Evolutionary conservation across 2,113 vertebrate genomes (phyloP), one percentile per base, ranked within the genome.

Genomic region (Grammomys surdaster): DNA sequence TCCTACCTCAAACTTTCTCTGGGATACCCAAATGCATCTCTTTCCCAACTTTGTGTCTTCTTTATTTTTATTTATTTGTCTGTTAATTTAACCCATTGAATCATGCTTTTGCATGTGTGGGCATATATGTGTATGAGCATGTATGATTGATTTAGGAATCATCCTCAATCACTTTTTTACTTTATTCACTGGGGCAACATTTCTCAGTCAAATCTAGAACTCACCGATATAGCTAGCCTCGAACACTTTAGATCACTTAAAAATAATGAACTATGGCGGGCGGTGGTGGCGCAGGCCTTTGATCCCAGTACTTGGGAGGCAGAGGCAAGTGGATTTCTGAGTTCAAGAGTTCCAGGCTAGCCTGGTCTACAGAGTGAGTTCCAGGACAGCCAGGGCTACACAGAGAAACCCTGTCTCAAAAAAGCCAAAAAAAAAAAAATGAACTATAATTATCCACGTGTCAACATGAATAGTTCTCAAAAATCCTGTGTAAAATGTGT

Each of bases 241-340:
- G n/a, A 96, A 93, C 91, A 77, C 28, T 96, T 95, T 24, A 93
- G 56, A 77, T 70, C 78, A 76, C 82, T 77, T 91, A 93, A 81
- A 96, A 93, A 96, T 84, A 97, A 88, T 88, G 11, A 96, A 85
- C 48, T 92, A 7, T 3, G 40, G 40, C 40, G 40, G 40, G 40
- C 40, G 40, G 40, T 40, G 40, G 40, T 40, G 40, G 40, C 40
- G 40, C 40, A 40, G 40, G 40, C 40, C 40, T 40, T 40, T 40
- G 40, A 40, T 40, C 40, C 40, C 40, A 40, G 40, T 2, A 40
- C 40, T 40, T 40, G 40, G 40, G 40, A 40, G 40, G 40, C 40
- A 40, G 40, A 40, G 40, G 40, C 40, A 40, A 40, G 40, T 40
- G 40, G 40, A 40, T 40, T 40, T 40, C 40, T 40, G 40, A 40